phyloP scores from a whole-genome alignment of 2,888 invertebrate species.

The Hemistola chrysoprasaria region DNA sequence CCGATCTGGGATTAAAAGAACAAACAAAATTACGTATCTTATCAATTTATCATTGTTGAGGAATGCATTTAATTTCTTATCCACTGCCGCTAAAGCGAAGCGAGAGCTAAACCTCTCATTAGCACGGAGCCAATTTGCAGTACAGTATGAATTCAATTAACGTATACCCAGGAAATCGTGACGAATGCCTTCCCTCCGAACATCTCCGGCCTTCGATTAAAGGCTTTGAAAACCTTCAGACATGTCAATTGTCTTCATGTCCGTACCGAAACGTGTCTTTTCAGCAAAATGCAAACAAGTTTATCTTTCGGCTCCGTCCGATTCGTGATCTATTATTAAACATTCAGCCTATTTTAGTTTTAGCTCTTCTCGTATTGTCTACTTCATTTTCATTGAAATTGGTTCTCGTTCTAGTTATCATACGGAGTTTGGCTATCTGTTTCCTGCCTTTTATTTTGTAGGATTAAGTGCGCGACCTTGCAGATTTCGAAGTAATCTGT shows the following conservation, averaged over 20 bases:
- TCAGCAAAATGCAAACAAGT: no score
- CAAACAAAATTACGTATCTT: no score
- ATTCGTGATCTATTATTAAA: no score
- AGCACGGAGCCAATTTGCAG: conserved; percentile 53
- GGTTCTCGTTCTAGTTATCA: conserved; percentile 3
- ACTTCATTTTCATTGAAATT: no score
- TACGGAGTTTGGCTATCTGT: conserved; percentile 8
- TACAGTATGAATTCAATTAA: conserved; percentile 62
- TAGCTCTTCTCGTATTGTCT: no score
- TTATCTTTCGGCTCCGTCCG: no score
- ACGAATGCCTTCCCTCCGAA: conserved; percentile 38
- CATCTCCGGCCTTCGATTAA: conserved; percentile 20
- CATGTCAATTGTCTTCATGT: conserved; percentile 8
- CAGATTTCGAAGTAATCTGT: conserved; percentile 13
- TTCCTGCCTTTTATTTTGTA: conserved; percentile 11
- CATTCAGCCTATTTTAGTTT: no score
- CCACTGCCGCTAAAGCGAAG: conserved; percentile 20
- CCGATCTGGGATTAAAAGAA: no score
- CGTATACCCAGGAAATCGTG: conserved; percentile 55
- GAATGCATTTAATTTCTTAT: conserved; percentile 8
- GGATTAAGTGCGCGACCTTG: conserved; percentile 21
- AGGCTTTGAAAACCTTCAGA: conserved; percentile 1
- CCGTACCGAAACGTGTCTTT: not conserved
- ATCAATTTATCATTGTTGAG: conserved; percentile 5
- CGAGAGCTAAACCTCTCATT: conserved; percentile 41